Base-by-base conservation (phyloP, 2,888 invertebrate genomes). In the Nasonovia ribisnigri region DNA sequence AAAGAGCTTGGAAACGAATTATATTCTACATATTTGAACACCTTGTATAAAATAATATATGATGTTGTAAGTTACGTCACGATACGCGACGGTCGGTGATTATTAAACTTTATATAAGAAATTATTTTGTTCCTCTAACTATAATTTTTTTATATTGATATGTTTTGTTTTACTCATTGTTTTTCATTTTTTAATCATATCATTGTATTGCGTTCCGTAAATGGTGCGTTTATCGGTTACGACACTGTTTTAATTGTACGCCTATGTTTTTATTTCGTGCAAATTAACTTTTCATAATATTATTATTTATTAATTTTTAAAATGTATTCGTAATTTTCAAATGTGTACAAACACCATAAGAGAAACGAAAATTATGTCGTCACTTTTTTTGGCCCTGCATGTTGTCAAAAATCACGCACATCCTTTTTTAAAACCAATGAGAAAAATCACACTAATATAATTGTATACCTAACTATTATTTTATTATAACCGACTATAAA, bases 401-500 rank as follows among this genome's bases (percentile, higher is more conserved):
- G 87, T 92, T 57, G 87, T 67, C 88, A 8, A 92, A 92, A 92
- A 92, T 92, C 60, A 92, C 92, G 92, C 92, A 92, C 92, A 92
- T 16, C 36, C 46, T 29, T 84, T 84, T 84, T 26, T 84, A 43
- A 43, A 84, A 43, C 11, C 3, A 84, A 29, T 11, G 84, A 43
- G 29, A 84, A 84, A 43, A 43, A 26, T 42, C 43, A 84, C 84
- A 43, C 84, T 43, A 43, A 84, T 57, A 84, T 46, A 46, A 46
- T 43, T 43, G 43, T 43, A 43, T 26, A 84, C 24, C 29, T 84
- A 54, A 54, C 54, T 20, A 84, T 84, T 84, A 43, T 84, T 36
- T 77, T 77, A 77, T 36, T 36, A 36, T 77, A 36, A 77, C 36
- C 36, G 36, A 77, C 20, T 20, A 77, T 77, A 77, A 36, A 77